Percentiles rank a stretch among this genome's conserved stretches.
These are phyloP conservation scores for Hyposoter didymator DNA, from an alignment of 2,888 invertebrate species.

Conservation along the genomic window DNA sequence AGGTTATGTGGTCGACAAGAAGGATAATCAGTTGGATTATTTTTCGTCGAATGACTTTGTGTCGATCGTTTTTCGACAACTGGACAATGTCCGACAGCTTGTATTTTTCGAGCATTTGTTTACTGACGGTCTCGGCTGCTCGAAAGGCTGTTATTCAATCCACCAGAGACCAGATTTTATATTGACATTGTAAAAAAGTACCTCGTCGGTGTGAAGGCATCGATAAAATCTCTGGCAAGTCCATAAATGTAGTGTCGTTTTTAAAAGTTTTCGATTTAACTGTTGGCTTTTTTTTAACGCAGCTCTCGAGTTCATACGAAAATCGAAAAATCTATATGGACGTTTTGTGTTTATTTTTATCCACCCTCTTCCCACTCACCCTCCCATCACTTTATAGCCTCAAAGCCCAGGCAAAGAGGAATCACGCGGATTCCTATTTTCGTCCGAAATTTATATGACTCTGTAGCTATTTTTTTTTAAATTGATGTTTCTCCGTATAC, in stretches of 20 bases:
- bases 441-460: neutral
- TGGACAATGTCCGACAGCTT: neutral
- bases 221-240: constrained; percentile 9
- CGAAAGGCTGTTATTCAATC: neutral
- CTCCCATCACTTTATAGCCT: constrained; percentile 1
- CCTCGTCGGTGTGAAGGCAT: neutral
- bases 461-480: neutral
- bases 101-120: neutral
- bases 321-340: constrained; percentile 30
- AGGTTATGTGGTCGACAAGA: neutral
- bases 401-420: neutral
- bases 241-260: constrained; percentile 18
- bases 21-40: neutral
- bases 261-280: neutral
- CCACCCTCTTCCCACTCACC: neutral
- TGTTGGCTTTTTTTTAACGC: neutral
- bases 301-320: neutral
- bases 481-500: neutral
- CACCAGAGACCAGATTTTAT: neutral
- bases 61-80: neutral
- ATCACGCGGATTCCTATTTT: constrained; percentile 25
- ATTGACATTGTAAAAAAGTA: neutral
- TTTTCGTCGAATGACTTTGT: neutral
- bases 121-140: neutral
- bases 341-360: constrained; percentile 30